phyloP scores from a whole-genome alignment of 2,797 vertebrate species.

The Mormyrus proboscirostris region DNA sequence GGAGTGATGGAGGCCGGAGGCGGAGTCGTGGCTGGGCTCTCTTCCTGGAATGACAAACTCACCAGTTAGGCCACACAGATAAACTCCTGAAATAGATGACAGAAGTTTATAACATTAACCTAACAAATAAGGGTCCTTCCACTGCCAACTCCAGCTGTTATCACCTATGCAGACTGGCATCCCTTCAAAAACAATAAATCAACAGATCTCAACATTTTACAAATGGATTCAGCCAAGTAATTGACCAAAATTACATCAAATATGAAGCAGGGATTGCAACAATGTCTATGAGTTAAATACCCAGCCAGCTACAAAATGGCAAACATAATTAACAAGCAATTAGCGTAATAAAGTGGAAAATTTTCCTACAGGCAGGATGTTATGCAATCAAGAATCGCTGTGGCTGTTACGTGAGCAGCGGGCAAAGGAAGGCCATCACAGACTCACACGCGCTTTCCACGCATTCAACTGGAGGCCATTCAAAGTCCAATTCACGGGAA shows the following conservation, averaged over 20 bases:
- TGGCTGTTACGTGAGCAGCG: constrained; percentile 2
- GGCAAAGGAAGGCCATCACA: neutral
- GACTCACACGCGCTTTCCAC: neutral
- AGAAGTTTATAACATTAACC: neutral
- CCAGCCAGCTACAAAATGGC: neutral
- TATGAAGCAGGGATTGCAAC: neutral
- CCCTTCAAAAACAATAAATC: neutral
- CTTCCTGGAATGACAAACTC: constrained; percentile 37
- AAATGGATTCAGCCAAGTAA: neutral
- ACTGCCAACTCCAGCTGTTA: neutral
- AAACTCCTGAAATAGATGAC: neutral
- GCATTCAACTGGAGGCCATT: neutral
- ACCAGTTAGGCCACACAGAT: neutral
- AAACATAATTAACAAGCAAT: constrained; percentile 18
- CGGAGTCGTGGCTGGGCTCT: constrained; percentile 40
- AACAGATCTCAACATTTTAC: neutral
- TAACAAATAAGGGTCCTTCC: neutral
- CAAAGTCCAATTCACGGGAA: neutral
- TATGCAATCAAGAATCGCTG: constrained; percentile 12
- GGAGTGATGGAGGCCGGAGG: constrained; percentile 45
- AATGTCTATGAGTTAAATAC: neutral
- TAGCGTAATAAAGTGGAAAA: constrained; percentile 9
- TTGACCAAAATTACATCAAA: neutral
- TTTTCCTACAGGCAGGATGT: constrained; percentile 1
- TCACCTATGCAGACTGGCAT: neutral